A percentile compares a stretch with the other conserved stretches of the same genome.
phyloP scores from a whole-genome alignment of 2,888 invertebrate species.

The Phanerotoma sp. region DNA sequence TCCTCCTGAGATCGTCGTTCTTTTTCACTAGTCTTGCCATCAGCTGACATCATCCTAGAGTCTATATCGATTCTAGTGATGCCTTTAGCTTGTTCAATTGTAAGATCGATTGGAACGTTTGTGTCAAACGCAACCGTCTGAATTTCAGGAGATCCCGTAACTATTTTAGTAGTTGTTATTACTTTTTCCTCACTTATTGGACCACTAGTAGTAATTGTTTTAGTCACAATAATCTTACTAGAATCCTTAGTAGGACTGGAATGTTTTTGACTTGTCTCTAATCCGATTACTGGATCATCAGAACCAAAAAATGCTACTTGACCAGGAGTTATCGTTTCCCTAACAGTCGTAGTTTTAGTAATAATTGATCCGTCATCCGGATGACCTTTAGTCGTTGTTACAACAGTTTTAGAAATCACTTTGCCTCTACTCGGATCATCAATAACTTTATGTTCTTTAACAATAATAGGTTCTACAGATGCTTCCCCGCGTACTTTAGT shows the following conservation, averaged over 20 bases:
- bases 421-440: constrained; percentile 35
- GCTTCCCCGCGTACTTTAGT: constrained; percentile 20
- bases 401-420: constrained; percentile 39
- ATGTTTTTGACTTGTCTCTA: constrained; percentile 3
- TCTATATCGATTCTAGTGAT: constrained; percentile 37
- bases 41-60: constrained; percentile 34
- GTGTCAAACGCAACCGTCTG: constrained; percentile 38
- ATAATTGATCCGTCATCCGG: constrained; percentile 35
- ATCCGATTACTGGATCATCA: constrained; percentile 31
- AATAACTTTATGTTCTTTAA: constrained; percentile 39
- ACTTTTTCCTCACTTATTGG: too few relatives aligned
- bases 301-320: constrained; percentile 30
- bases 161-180: constrained; percentile 26
- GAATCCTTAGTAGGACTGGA: background rate
- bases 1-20: constrained; percentile 62
- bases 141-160: too few relatives aligned
- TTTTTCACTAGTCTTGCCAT: constrained; percentile 52
- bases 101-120: constrained; percentile 36
- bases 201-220: constrained; percentile 30
- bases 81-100: constrained; percentile 32
- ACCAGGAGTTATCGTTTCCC: constrained; percentile 33
- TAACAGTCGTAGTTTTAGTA: constrained; percentile 41
- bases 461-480: constrained; percentile 39
- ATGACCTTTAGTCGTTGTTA: constrained; percentile 36
- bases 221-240: constrained; percentile 25